Base-by-base conservation (phyloP, 1,140 invertebrate genomes). In the Uloborus diversus region DNA sequence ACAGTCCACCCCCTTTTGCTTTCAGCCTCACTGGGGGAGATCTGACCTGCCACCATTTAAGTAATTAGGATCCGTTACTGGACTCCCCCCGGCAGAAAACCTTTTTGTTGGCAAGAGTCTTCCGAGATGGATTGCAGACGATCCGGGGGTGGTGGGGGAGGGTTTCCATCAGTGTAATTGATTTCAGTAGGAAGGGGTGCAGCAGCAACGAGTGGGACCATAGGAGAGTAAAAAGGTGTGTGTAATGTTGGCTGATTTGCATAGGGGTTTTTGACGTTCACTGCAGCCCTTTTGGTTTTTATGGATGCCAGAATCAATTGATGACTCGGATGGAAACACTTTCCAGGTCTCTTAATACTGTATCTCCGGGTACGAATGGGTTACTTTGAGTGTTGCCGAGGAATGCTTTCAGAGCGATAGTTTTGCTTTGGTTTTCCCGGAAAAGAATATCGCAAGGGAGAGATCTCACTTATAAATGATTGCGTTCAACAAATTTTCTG, bases 121-220 rank as follows among this genome's bases (percentile, higher is more conserved):
- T 53, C 51, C 66, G 47, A 71, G 69, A 71, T 71, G 69, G 69
- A 71, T 71, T 61, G 69, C 56, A n/a, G 57, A n/a, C n/a, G 66
- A 47, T 23, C 66, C 66, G 32, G 32, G 17, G 56, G 32, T 59
- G 3, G 23, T 59, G 30, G 56, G 37, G 27, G 37, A 33, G 59
- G 25, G 35, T 57, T 75, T 75, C 70, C 70, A 75, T 75, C 70
- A 75, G 70, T 59, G 70, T 75, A 75, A 75, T 75, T 75, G 70
- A 75, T 75, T 75, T 75, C 42, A 51, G 57, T 20, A 13, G 35
- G 25, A 75, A 42, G 27, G 51, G 33, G 53, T n/a, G 35, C 27
- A 27, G 53, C 14, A 25, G 14, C 14, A n/a, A 14, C 13, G 11
- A 17, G 23, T 49, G 53, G 27, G n/a, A 4, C 57, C 25, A 33